Evolutionary conservation across 2,797 vertebrate species (phyloP).

Genomic region (Cercopithecus hamlyni): DNA sequence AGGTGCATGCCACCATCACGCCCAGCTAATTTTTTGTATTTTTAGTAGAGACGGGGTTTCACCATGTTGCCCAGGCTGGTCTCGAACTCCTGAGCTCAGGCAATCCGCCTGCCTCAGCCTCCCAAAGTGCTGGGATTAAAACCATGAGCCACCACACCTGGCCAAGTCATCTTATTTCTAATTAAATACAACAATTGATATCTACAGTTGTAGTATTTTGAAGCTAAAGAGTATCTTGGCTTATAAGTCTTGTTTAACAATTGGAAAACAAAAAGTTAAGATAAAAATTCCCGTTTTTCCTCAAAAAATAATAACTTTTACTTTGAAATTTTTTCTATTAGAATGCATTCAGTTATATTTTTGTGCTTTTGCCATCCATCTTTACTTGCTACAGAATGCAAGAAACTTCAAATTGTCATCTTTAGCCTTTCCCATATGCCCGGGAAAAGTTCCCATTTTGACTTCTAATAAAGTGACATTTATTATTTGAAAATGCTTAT

Average conservation of each 20-base stretch:
- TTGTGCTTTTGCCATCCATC: conserved; percentile 1
- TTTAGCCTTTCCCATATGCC: neutral
- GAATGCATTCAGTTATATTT: neutral
- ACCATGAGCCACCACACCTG: neutral
- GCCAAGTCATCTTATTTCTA: conserved; percentile 44
- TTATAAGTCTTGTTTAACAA: conserved; percentile 52
- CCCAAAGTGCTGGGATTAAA: neutral
- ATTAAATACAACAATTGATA: conserved; percentile 69
- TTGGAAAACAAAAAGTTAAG: neutral
- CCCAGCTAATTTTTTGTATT: neutral
- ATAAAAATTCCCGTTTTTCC: neutral
- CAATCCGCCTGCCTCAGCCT: neutral
- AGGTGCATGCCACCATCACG: neutral
- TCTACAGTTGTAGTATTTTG: conserved; percentile 20
- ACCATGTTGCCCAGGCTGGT: neutral
- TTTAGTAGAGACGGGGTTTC: neutral
- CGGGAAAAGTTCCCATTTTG: neutral
- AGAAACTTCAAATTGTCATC: neutral
- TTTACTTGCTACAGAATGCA: neutral
- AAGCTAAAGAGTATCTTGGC: conserved; percentile 31
- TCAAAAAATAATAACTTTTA: conserved; percentile 32
- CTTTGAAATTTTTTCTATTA: conserved; percentile 25
- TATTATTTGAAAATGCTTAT: neutral
- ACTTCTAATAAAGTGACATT: neutral
- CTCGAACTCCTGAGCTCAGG: neutral